Evolutionary conservation across 1,140 invertebrate species (phyloP).

Genomic region (Drosophila repletoides): DNA sequence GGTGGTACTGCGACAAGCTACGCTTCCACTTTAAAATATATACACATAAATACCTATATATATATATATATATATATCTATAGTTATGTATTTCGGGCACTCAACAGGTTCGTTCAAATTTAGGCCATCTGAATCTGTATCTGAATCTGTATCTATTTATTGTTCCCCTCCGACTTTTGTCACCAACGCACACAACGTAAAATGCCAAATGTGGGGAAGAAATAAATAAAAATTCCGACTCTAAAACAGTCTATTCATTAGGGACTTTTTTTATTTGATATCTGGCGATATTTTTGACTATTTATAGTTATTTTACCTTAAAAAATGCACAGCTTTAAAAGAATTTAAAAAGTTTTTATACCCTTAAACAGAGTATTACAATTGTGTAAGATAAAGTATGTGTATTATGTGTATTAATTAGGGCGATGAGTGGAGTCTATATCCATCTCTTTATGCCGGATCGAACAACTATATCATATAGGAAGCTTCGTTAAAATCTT

Average conservation of each 20-base stretch:
- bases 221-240: background rate
- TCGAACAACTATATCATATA: too few species aligned
- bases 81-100: constrained; percentile 1
- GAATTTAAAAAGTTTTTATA: too few species aligned
- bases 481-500: too few species aligned
- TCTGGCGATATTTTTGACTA: too few species aligned
- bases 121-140: constrained; percentile 24
- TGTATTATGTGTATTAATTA: too few species aligned
- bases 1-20: background rate
- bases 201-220: background rate
- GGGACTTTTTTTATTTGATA: background rate
- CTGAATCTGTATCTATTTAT: constrained; percentile 8
- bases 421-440: too few species aligned
- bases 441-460: too few species aligned
- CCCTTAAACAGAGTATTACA: too few species aligned
- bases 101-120: constrained; percentile 43
- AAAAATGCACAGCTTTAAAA: too few species aligned
- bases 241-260: background rate
- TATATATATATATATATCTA: too few species aligned
- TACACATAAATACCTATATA: too few species aligned
- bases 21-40: constrained; percentile 1
- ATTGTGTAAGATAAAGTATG: too few species aligned
- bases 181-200: background rate
- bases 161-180: constrained; percentile 3
- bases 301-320: background rate